These are phyloP conservation scores for Tuta absoluta DNA, from an alignment of 2,888 invertebrate species.

Conservation along the genomic window DNA sequence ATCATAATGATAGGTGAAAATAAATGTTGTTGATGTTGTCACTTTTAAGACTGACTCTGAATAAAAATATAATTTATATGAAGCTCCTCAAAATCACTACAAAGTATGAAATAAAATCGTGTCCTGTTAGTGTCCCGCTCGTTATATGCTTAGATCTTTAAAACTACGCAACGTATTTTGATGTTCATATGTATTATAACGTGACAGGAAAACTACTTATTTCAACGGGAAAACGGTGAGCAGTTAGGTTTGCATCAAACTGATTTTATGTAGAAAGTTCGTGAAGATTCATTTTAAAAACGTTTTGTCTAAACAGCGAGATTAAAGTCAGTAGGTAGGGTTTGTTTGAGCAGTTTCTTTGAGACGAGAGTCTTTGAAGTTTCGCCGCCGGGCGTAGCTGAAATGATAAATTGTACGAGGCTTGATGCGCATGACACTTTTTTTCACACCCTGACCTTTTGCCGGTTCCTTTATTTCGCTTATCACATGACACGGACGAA, in stretches of 20 bases:
- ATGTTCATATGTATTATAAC: too few species aligned
- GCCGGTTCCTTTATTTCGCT: slow-evolving; percentile 60
- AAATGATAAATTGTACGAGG: slow-evolving; percentile 67
- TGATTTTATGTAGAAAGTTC: background rate
- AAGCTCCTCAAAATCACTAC: too few species aligned
- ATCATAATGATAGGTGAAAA: background rate
- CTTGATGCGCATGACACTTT: slow-evolving; percentile 66
- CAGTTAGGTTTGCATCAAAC: background rate
- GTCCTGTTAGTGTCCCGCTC: too few species aligned
- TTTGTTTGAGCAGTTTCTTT: slow-evolving; percentile 56
- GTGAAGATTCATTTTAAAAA: slow-evolving; percentile 39
- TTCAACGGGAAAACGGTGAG: too few species aligned
- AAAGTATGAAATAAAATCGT: too few species aligned
- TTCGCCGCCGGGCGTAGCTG: slow-evolving; percentile 52
- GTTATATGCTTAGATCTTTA: too few species aligned
- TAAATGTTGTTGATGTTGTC: too few species aligned
- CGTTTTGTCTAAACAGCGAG: slow-evolving; percentile 63
- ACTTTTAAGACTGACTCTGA: too few species aligned
- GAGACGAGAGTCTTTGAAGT: slow-evolving; percentile 53
- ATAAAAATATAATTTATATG: too few species aligned
- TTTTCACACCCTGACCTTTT: slow-evolving; percentile 56
- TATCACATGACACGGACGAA: slow-evolving; percentile 61
- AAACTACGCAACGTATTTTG: too few species aligned
- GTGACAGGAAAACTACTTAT: too few species aligned
- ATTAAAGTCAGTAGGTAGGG: slow-evolving; percentile 66